Base-by-base conservation (phyloP, 2,113 vertebrate genomes). In the Mesoclemmys tuberculata region DNA sequence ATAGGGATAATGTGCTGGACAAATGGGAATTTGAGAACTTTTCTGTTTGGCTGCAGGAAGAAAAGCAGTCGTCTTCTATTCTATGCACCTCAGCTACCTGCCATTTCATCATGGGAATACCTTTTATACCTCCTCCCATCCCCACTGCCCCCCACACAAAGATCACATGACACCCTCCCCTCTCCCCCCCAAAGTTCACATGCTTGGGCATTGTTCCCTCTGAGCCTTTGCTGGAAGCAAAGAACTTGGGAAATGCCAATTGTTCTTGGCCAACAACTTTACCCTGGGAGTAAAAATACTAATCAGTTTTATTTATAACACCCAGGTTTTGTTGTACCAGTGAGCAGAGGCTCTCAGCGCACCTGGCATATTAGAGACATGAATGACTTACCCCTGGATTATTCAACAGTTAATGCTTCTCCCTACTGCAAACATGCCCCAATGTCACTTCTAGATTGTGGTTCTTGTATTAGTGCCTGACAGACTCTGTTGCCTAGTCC, bases 251-350 rank as follows among this genome's bases (percentile, higher is more conserved):
- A 90, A 94, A 84, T 13, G 1, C 84, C 88, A 71, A 92, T 90
- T 97, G 95, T 87, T 95, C 87, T 41, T 52, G 91, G 95, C 91
- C 88, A 84, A 6, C 79, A 84, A 80, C 93, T 92, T 58, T 75
- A 61, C 54, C 82, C 77, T 6, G 71, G 84, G 48, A 10, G 91
- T 92, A 88, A 61, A 54, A 83, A 61, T 89, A 5, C 1, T 22
- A 26, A 86, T 80, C 91, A 89, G 71, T 52, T 93, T 84, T 95
- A 84, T 93, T 93, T 41, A 79, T 48, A 93, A 90, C 94, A 85
- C 88, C 61, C 81, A 35, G 80, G 56, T 84, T 71, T 55, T 68
- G 94, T 89, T 89, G 1, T 84, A 75, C 27, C 68, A 83, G 46
- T 0, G 0, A 78, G 46, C 1, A 0, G 83, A 91, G 84, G 77